Conservation (phyloP, 2,888 invertebrate genomes). For the Papilio demoleus region DNA sequence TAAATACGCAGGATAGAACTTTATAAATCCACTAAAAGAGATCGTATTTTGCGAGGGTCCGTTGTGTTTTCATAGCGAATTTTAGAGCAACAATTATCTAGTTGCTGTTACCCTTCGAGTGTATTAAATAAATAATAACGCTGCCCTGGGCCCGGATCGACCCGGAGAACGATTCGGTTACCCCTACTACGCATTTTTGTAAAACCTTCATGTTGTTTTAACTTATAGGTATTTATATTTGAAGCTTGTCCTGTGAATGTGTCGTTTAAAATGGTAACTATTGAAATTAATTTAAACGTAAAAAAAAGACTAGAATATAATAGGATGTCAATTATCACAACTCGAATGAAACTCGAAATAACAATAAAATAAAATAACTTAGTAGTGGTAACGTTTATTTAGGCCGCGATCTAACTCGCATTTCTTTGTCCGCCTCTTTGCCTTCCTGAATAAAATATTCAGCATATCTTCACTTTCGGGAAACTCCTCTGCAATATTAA, state of each 20-base stretch:
- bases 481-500: constrained; percentile 67
- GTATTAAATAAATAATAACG: constrained; percentile 78
- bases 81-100: constrained; percentile 73
- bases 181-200: constrained; percentile 52
- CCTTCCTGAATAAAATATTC: constrained; percentile 79
- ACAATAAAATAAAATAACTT: constrained; percentile 8
- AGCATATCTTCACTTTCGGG: constrained; percentile 70
- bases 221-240: no score
- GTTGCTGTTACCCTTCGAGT: constrained; percentile 68
- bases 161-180: constrained; percentile 53
- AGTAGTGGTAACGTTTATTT: constrained; percentile 69
- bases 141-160: constrained; percentile 57
- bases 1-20: constrained; percentile 38
- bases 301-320: no score
- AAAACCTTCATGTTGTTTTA: constrained; percentile 17
- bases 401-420: constrained; percentile 75
- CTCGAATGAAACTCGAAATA: constrained; percentile 14
- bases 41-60: constrained; percentile 38
- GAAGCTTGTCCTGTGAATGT: background rate
- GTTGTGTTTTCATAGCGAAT: constrained; percentile 53
- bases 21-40: constrained; percentile 35
- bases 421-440: constrained; percentile 80
- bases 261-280: no score
- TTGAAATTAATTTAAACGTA: no score
- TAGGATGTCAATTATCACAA: background rate